Base-by-base conservation (phyloP, 2,113 vertebrate genomes). In the Monopterus albus region DNA sequence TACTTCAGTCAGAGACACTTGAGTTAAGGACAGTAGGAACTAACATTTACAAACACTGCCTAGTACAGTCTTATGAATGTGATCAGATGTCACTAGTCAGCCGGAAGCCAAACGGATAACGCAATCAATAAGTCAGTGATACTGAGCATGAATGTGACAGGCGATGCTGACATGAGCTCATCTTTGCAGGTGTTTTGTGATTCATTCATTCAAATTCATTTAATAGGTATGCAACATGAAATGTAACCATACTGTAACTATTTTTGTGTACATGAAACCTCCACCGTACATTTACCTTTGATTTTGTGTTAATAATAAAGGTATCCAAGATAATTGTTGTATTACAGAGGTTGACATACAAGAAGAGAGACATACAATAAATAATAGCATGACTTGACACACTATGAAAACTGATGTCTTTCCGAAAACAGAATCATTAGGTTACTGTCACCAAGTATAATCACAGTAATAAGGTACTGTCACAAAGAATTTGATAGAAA, bases 401-500 rank as follows among this genome's bases (percentile, higher is more conserved):
- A 53, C 33, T 64, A 28, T 72, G 51, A 76, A 79, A 77, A 85
- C 61, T 49, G 36, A 81, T 40, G 76, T 68, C 43, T 66, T 72
- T 78, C 20, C 39, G 43, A 76, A 67, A 72, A 45, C 25, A 63
- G 63, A 66, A 70, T 77, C 73, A 79, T 76, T 74, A 78, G 52
- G 81, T 87, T 79, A 78, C 57, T 72, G 88, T 83, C 81, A 70
- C 55, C 60, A 46, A 53, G 51, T 66, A 52, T 42, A 69, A 64
- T 78, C 56, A 13, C 63, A 59, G 61, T 81, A 84, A 84, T 82
- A 79, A 75, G 68, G 42, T 55, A 46, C 76, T 83, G 88, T 86
- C 85, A 86, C 3, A 70, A 60, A 36, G 45, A 51, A 79, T 84
- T 74, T 73, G 60, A 80, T 38, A 46, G 64, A n/a, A 71, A 60